phyloP scores from a whole-genome alignment of 2,888 invertebrate genomes.

The Mythimna impura region DNA sequence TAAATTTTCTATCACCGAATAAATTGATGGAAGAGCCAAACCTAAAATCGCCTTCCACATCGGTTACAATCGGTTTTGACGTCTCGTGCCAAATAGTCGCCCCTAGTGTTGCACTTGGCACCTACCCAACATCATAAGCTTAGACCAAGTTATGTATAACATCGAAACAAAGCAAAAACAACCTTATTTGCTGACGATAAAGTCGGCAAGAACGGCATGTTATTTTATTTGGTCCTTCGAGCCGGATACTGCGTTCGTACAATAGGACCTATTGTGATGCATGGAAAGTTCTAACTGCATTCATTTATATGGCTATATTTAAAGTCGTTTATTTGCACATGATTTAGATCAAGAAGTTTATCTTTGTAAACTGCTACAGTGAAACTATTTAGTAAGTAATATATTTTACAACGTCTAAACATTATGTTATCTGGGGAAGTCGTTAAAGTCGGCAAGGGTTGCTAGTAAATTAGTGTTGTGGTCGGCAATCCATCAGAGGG shows the following conservation, averaged over 20 bases:
- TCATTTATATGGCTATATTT: constrained; percentile 22
- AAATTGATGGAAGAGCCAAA: constrained; percentile 54
- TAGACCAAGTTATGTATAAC: constrained; percentile 34
- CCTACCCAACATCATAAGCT: constrained; percentile 63
- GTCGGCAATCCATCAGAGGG: constrained; percentile 34
- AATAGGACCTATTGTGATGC: constrained; percentile 41
- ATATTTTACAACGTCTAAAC: constrained; percentile 28
- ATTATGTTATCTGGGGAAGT: constrained; percentile 33
- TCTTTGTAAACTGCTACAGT: background rate
- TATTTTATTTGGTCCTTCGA: constrained; percentile 37
- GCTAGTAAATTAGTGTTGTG: constrained; percentile 38
- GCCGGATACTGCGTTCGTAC: constrained; percentile 37
- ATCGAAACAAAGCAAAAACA: constrained; percentile 55
- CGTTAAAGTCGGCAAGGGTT: constrained; percentile 52
- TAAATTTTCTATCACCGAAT: constrained; percentile 53
- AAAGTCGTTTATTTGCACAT: background rate
- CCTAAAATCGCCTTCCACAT: constrained; percentile 56
- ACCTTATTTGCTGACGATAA: constrained; percentile 47
- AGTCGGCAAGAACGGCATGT: background rate
- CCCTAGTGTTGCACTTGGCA: constrained; percentile 68
- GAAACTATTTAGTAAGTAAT: constrained; percentile 19
- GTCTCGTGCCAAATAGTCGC: constrained; percentile 77
- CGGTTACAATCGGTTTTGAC: constrained; percentile 69
- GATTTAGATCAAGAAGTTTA: background rate
- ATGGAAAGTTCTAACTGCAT: constrained; percentile 32